Evolutionary conservation across 2,888 invertebrate genomes (phyloP).

Genomic region (Nasonia oneida): DNA sequence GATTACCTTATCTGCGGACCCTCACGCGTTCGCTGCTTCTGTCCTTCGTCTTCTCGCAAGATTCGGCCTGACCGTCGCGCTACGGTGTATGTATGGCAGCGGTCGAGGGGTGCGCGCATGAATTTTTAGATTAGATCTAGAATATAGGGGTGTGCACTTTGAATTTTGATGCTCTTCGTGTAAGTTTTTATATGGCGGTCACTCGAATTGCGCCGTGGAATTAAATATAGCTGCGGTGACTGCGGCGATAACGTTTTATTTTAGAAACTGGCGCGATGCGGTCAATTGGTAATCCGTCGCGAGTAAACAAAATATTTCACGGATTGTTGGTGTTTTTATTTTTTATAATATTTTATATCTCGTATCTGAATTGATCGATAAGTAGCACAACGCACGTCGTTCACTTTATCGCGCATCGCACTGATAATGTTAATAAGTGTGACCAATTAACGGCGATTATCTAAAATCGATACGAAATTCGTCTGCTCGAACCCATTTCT

Average conservation of each 20-base stretch:
- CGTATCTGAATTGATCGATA: not conserved
- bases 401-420: not conserved
- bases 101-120: constrained; percentile 19
- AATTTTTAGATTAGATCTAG: constrained; percentile 46
- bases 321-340: not conserved
- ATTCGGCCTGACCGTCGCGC: constrained; percentile 23
- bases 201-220: not conserved
- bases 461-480: not conserved
- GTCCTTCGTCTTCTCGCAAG: not conserved
- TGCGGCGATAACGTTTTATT: not conserved
- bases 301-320: not conserved
- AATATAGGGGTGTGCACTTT: not conserved
- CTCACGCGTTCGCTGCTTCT: constrained; percentile 68
- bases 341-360: not conserved
- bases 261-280: not conserved
- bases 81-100: not conserved
- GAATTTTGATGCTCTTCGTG: constrained; percentile 28
- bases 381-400: not conserved
- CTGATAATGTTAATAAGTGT: not conserved
- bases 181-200: not conserved
- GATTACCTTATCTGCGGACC: constrained; percentile 78
- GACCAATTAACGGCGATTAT: not conserved
- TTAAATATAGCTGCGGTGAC: not conserved
- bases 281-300: not conserved
- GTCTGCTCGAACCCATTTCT: not conserved